These are phyloP conservation scores for Moxostoma hubbsi DNA, from an alignment of 2,797 vertebrate genomes.

Conservation along the genomic window DNA sequence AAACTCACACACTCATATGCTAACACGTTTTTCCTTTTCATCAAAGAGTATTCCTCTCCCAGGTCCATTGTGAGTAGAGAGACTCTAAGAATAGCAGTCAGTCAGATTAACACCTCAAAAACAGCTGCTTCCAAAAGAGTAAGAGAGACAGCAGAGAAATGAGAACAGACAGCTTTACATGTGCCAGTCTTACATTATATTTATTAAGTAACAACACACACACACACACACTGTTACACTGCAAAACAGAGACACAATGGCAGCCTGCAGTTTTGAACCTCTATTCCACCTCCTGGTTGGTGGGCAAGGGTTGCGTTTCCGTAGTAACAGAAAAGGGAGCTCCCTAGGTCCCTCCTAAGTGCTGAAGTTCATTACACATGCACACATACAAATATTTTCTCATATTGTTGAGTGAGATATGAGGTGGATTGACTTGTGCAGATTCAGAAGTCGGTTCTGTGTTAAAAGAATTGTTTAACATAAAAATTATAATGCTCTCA, in stretches of 20 bases:
- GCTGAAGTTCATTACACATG: constrained; percentile 27
- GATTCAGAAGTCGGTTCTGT: too few relatives aligned
- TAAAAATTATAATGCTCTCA: too few relatives aligned
- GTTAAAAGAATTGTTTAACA: too few relatives aligned
- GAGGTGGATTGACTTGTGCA: not conserved
- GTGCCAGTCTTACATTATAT: constrained; percentile 59
- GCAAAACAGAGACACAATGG: constrained; percentile 53
- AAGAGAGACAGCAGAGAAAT: constrained; percentile 68
- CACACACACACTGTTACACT: constrained; percentile 9
- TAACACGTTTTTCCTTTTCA: constrained; percentile 43
- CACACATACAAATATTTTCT: constrained; percentile 30
- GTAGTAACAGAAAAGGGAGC: constrained; percentile 79
- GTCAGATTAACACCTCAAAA: constrained; percentile 55
- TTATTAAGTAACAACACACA: constrained; percentile 53
- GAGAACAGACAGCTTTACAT: constrained; percentile 61
- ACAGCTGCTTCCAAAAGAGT: constrained; percentile 56
- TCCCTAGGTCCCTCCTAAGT: constrained; percentile 53
- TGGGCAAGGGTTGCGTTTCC: constrained; percentile 70
- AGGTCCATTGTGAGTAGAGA: constrained; percentile 38
- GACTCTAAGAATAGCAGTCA: constrained; percentile 57
- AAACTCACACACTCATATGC: constrained; percentile 15
- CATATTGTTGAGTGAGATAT: constrained; percentile 36
- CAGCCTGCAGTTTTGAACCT: constrained; percentile 60
- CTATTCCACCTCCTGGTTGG: constrained; percentile 53
- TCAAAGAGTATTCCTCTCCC: constrained; percentile 45